These are phyloP conservation scores for Neostethus bicornis DNA, from an alignment of 2,797 vertebrate genomes.

Conservation along the genomic window DNA sequence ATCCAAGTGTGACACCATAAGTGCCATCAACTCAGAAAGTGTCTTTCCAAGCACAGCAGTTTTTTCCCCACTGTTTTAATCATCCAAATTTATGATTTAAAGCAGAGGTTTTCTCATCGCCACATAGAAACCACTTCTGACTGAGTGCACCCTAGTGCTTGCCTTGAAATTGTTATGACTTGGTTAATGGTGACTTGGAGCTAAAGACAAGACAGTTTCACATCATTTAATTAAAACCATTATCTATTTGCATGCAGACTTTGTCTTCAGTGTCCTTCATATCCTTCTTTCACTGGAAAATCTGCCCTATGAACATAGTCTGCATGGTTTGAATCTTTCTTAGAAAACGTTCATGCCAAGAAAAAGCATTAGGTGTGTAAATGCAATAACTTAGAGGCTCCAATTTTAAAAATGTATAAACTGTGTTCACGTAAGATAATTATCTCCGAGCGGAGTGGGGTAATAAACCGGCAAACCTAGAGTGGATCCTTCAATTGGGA, in stretches of 20 bases:
- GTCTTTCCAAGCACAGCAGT: background rate
- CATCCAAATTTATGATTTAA: background rate
- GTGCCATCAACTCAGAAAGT: constrained; percentile 2
- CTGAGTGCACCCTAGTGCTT: background rate
- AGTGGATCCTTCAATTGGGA: background rate
- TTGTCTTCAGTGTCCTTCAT: background rate
- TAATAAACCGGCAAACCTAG: constrained; percentile 8
- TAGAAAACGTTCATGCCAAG: background rate
- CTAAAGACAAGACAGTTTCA: background rate
- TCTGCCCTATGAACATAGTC: constrained; percentile 1
- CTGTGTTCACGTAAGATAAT: constrained; percentile 3
- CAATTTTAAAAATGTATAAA: background rate
- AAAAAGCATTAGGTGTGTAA: background rate
- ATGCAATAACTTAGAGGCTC: background rate
- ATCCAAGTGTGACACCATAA: background rate
- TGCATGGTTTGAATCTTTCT: background rate
- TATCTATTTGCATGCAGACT: background rate
- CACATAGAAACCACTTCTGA: constrained; percentile 1
- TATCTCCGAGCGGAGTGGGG: background rate
- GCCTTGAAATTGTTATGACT: background rate
- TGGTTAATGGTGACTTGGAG: background rate
- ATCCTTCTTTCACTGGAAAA: constrained; percentile 1
- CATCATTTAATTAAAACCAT: background rate
- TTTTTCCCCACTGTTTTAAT: constrained; percentile 8
- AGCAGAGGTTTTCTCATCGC: constrained; percentile 3